Evolutionary conservation across 2,797 vertebrate genomes (phyloP), one percentile per base, ranked within the genome.

Genomic region (Aplochiton taeniatus): DNA sequence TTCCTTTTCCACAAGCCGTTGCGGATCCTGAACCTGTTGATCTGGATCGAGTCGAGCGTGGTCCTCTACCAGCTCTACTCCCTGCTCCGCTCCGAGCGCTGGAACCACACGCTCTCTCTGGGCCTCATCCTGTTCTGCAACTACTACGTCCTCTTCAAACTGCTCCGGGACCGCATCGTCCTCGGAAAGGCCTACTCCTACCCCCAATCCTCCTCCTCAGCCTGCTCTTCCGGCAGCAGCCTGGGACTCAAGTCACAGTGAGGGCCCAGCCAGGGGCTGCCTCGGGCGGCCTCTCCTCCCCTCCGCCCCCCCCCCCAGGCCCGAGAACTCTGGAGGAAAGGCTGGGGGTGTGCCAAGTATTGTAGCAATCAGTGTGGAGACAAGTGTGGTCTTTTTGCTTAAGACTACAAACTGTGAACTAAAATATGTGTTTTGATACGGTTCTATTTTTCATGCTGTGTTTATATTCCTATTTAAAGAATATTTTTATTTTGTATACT

Each of bases 401-500:
- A 73, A 80, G n/a, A 53, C n/a, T 14, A 81, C 79, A 79, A 91
- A 88, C 89, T 87, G 82, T 86, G 86, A 90, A 91, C 90, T 90
- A 81, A 90, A 90, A 92, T 92, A 31, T 31, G 31, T 81, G 93
- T 98, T 99, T 98, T 98, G 95, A 91, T 98, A 98, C 94, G 90
- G 91, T 96, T 98, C 94, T 97, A 96, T 98, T 98, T 98, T 97
- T 96, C 96, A 95, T 95, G 94, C 93, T 49, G 93, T 94, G 92
- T 98, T 99, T 98, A 94, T 98, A 98, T 95, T 86, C 84, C 93
- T 98, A 99, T 99, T 99, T 99, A 99, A 99, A 92, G 82, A 94
- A 95, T 95, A 95, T 97, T 97, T 96, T 98, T 99, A 98, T 98
- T 98, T 98, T 99, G 95, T 99, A 97, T 98, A 98, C 94, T 92